Percentiles rank a stretch among this genome's conserved stretches.
phyloP scores from a whole-genome alignment of 2,113 vertebrate species.

The Chamaetylas fuelleborni region DNA sequence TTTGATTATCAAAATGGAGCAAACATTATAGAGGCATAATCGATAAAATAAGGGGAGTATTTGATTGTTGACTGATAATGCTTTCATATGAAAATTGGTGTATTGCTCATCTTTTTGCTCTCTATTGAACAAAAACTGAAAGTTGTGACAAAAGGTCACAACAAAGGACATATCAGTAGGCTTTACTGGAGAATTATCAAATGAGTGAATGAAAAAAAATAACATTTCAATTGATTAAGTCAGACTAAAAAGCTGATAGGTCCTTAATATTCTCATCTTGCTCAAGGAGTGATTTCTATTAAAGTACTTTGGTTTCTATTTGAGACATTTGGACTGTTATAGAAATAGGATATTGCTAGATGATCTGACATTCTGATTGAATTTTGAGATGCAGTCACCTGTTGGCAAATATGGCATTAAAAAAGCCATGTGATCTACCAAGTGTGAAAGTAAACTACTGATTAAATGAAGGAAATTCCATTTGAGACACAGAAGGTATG shows the following conservation, averaged over 20 bases:
- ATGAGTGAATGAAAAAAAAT: background rate
- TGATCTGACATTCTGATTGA: background rate
- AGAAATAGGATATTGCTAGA: background rate
- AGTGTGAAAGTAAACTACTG: background rate
- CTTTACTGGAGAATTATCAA: background rate
- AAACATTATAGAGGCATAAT: background rate
- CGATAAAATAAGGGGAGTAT: background rate
- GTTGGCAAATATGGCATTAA: background rate
- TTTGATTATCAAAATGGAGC: background rate
- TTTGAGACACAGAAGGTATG: background rate
- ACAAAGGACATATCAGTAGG: background rate
- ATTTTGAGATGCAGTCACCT: background rate
- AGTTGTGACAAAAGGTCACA: background rate
- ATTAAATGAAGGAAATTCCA: background rate
- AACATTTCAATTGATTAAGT: background rate
- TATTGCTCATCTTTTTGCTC: background rate
- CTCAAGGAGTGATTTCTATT: too few relatives aligned
- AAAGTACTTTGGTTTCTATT: background rate
- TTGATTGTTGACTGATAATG: background rate
- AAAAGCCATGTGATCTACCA: background rate
- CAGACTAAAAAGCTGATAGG: background rate
- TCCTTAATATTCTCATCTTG: background rate
- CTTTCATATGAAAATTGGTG: background rate
- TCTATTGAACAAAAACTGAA: background rate
- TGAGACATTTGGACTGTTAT: background rate